These are phyloP conservation scores for Drosophila dunni DNA, from an alignment of 1,140 invertebrate species.

Conservation along the genomic window DNA sequence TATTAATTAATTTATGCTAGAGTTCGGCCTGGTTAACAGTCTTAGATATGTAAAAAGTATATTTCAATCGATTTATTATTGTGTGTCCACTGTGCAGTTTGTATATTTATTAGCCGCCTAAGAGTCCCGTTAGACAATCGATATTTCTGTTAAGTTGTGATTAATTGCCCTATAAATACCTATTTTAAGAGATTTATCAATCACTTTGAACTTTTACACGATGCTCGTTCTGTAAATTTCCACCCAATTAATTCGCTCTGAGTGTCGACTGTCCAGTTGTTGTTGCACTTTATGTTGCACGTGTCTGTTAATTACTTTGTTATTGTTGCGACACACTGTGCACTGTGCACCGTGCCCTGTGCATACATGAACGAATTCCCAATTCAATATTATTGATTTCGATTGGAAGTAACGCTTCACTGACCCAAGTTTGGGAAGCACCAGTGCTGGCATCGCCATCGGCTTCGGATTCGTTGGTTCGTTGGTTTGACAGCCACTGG, in stretches of 20 bases:
- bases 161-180: conserved; percentile 9
- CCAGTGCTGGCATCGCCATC: neutral
- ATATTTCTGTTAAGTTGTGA: conserved; percentile 3
- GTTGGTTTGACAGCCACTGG: conserved; percentile 40
- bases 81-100: neutral
- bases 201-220: conserved; percentile 24
- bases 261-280: conserved; percentile 7
- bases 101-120: neutral
- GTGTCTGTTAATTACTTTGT: conserved; percentile 64
- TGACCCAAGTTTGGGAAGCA: conserved; percentile 38
- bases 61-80: too few relatives aligned
- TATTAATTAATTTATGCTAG: too few relatives aligned
- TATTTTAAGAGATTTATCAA: neutral
- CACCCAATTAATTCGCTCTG: conserved; percentile 17
- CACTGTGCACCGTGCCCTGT: too few relatives aligned
- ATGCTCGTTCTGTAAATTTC: conserved; percentile 30
- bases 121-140: neutral
- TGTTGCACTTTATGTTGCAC: conserved; percentile 57
- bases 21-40: too few relatives aligned
- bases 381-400: conserved; percentile 47
- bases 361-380: conserved; percentile 40
- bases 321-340: conserved; percentile 6
- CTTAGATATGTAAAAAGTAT: too few relatives aligned
- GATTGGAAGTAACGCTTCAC: conserved; percentile 26
- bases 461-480: conserved; percentile 9